Evolutionary conservation across 2,888 invertebrate species (phyloP), one percentile per base, ranked within the genome.

Genomic region (Proisotoma minuta): DNA sequence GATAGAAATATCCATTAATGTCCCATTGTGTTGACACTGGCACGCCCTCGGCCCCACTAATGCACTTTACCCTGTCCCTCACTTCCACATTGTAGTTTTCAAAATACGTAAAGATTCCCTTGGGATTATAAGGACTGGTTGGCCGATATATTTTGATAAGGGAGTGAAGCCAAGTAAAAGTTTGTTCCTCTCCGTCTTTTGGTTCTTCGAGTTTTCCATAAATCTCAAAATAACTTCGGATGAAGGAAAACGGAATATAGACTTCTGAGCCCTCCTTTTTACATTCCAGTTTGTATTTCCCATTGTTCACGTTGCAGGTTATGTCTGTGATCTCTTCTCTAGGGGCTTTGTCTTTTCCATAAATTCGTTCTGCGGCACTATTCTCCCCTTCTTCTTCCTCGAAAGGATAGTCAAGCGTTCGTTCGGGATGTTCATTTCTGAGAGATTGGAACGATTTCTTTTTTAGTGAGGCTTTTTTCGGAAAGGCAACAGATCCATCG

Each of bases 1-100:
- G 96, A 80, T 99, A 99, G 78, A 88, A 94, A 78, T 98, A 97
- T 0, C 98, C 98, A 67, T 86, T 85, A 34, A 89, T 87, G 74
- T 94, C 91, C 99, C 99, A 99, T 77, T 96, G 96, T 0, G 89
- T 92, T n/a, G 93, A 93, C 58, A 96, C 87, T 0, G 96, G 96
- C 18, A 96, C 94, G 12, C 64, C 96, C 76, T 94, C 91, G 15
- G 85, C 84, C 0, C 90, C 97, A 78, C 91, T 94, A 74, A 99
- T 88, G 78, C 96, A 97, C 78, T 96, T 94, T 1, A 99, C 98
- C 61, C 97, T 82, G 75, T 96, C 95, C 57, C 98, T 81, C 3
- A 91, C 89, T 81, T 98, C 98, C 0, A 99, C 98, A 78, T 96
- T 97, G 79, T 97, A 98, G 78, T 95, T 93, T 76, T 94, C 95